Evolutionary conservation across 2,113 vertebrate genomes (phyloP).

Genomic region (human): GRCh38 chr12:132101001-132101500

Average conservation of each 20-base stretch:
- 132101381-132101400: no score
- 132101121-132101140: background rate
- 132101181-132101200: background rate
- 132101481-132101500: no score
- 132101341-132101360: no score
- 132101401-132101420: no score
- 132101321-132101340: no score
- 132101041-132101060: background rate
- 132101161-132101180: background rate
- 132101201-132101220: background rate
- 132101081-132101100: background rate
- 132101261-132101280: background rate
- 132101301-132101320: background rate
- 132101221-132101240: background rate
- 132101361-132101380: no score
- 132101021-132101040: background rate
- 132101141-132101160: background rate
- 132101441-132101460: no score
- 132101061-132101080: background rate
- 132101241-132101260: background rate
- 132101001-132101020: background rate
- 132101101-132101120: background rate
- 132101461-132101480: no score
- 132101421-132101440: no score
- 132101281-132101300: background rate